Evolutionary conservation across 2,797 vertebrate species (phyloP), one percentile per base, ranked within the genome.

Genomic region (Scleropages formosus): DNA sequence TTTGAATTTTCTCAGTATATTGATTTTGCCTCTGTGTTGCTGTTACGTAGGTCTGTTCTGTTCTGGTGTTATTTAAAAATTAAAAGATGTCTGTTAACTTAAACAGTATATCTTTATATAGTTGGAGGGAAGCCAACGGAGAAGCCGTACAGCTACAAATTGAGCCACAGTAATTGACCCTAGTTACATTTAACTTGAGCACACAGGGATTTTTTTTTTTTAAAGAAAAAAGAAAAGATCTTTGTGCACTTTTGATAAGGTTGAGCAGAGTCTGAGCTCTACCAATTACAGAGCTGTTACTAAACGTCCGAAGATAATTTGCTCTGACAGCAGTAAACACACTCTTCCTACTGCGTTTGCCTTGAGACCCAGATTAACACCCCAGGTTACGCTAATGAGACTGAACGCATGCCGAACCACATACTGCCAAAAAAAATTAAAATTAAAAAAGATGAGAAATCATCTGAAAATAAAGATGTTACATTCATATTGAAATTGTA

Each of bases 351-450:
- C 72, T 27, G 6, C 60, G 62, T 74, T 68, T 60, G 18, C 78
- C 82, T 73, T 77, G 64, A 76, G 63, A 58, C n/a, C 20, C 49
- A 15, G 26, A 72, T 79, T 76, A 76, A 63, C 72, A 62, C 39
- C 16, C 1, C 59, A 73, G 72, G 47, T 73, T 73, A 63, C n/a
- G 39, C 44, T 49, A 62, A 62, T 49, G 53, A 47, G 20, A 73
- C 59, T 59, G 53, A 39, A 70, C 39, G 56, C 27, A 59, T 60
- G 26, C 56, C 22, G 58, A 59, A 61, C 70, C 27, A 12, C 22
- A 31, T 31, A 4, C 62, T 64, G 59, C 9, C 16, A 20, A 58
- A 9, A 12, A 9, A 58, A 58, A 58, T 58, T 58, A 13, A 72
- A 44, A 72, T 72, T 56, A 59, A 60, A 3, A n/a, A 13, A 59